Evolutionary conservation across 1,140 invertebrate species (phyloP).

Genomic region (Drosophila insularis): DNA sequence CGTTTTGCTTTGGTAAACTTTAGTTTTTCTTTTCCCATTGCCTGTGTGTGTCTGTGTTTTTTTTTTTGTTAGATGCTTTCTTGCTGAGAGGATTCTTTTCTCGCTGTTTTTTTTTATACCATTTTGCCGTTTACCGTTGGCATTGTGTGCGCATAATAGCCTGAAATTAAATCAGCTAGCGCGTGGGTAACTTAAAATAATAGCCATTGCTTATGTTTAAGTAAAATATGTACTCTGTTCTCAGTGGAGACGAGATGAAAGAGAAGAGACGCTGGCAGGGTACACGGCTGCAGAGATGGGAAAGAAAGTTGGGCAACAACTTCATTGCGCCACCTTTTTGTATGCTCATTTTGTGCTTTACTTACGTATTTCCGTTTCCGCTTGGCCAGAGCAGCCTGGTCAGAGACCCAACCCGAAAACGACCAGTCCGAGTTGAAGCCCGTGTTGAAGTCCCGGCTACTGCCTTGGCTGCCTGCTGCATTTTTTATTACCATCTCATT

Average conservation of each 20-base stretch:
- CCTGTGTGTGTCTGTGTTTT: not conserved
- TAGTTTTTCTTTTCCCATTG: not conserved
- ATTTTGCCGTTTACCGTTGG: constrained; percentile 59
- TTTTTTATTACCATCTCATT: constrained; percentile 49
- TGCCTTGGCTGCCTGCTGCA: constrained; percentile 36
- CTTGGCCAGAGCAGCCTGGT: constrained; percentile 35
- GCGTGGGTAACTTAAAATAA: constrained; percentile 80
- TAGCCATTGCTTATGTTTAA: constrained; percentile 79
- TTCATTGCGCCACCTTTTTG: constrained; percentile 27
- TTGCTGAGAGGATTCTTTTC: constrained; percentile 14
- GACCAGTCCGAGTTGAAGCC: too few species aligned
- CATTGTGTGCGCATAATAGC: constrained; percentile 77
- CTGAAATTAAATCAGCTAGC: constrained; percentile 77
- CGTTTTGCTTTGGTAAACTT: constrained; percentile 37
- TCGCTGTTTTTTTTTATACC: constrained; percentile 23
- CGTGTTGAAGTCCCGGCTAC: not conserved
- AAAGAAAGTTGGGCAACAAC: constrained; percentile 11
- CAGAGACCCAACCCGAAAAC: not conserved
- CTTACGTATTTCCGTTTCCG: constrained; percentile 64
- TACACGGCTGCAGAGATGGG: not conserved
- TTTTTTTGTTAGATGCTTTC: constrained; percentile 19
- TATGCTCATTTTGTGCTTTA: constrained; percentile 30
- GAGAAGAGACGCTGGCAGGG: constrained; percentile 35
- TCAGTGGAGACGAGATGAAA: constrained; percentile 20
- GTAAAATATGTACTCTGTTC: constrained; percentile 72